Evolutionary conservation across 92 coral and sea anemone genomes (phyloP).

Genomic region (Porites cylindrica): DNA sequence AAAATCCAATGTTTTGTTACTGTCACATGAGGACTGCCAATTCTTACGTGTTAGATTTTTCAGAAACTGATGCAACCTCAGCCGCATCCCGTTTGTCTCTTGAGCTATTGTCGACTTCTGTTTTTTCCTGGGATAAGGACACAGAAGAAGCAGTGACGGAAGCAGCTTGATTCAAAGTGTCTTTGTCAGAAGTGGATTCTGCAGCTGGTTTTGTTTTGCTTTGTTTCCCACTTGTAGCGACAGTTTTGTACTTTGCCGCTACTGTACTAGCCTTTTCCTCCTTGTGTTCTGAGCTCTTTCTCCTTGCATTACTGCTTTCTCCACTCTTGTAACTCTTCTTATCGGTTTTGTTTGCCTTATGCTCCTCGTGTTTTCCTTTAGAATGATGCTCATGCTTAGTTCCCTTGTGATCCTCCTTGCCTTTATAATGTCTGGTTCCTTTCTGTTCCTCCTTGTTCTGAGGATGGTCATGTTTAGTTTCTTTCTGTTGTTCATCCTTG

Average conservation of each 20-base stretch:
- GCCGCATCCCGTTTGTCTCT: not conserved
- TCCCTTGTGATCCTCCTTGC: conserved; percentile 14
- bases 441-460: conserved; percentile 17
- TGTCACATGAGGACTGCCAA: not conserved
- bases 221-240: conserved; percentile 19
- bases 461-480: not conserved
- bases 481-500: conserved; percentile 10
- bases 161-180: not conserved
- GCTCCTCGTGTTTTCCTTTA: conserved; percentile 25
- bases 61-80: conserved; percentile 7
- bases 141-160: conserved; percentile 4
- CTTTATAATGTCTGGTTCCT: not conserved
- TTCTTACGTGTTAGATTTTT: not conserved
- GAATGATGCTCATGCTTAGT: not conserved
- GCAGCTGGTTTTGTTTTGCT: not conserved
- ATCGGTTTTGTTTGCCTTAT: conserved; percentile 1
- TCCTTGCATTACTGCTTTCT: conserved; percentile 30
- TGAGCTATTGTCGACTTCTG: not conserved
- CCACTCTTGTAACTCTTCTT: conserved; percentile 9
- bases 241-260: conserved; percentile 11
- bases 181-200: not conserved
- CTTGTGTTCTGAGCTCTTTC: conserved; percentile 7
- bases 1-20: conserved; percentile 7
- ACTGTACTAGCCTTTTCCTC: not conserved
- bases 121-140: not conserved